Percentiles rank a stretch among this genome's conserved stretches.
Conservation (phyloP, 2,113 vertebrate species). For the Aegithalos caudatus region DNA sequence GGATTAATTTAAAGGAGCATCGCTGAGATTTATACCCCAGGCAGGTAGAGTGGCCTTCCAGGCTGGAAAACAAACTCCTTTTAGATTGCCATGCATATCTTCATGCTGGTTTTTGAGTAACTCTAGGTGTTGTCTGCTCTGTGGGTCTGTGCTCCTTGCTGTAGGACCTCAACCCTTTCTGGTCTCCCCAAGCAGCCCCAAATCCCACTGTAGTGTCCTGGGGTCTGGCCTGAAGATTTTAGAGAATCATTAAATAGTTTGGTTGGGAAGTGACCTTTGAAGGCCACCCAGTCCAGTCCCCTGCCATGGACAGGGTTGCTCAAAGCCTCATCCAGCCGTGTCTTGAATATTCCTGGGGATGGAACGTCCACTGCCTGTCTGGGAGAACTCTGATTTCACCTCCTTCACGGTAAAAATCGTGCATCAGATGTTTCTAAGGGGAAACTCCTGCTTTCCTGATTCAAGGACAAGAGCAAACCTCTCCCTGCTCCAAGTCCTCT, state of each 20-base stretch:
- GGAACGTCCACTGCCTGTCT: neutral
- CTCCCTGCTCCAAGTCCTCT: neutral
- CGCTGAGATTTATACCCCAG: neutral
- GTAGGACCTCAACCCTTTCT: neutral
- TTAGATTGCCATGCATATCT: neutral
- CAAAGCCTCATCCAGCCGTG: neutral
- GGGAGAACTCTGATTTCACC: neutral
- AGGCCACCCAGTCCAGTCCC: neutral
- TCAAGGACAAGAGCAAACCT: neutral
- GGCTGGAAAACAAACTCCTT: neutral
- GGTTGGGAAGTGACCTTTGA: neutral
- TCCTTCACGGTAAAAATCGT: neutral
- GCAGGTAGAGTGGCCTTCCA: accelerated
- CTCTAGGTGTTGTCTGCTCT: neutral
- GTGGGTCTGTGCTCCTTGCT: neutral
- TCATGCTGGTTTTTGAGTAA: neutral
- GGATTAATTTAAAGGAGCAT: slow-evolving; percentile 4
- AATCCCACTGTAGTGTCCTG: accelerated
- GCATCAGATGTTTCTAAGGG: neutral
- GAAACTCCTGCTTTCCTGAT: neutral
- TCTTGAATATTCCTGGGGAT: neutral
- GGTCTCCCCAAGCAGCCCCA: accelerated
- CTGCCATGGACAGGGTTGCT: neutral
- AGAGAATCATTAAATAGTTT: neutral
- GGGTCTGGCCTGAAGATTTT: neutral